Percentiles rank a stretch among this genome's conserved stretches.
Evolutionary conservation across 1,140 invertebrate species (phyloP).

Genomic region (Ephestia elutella): DNA sequence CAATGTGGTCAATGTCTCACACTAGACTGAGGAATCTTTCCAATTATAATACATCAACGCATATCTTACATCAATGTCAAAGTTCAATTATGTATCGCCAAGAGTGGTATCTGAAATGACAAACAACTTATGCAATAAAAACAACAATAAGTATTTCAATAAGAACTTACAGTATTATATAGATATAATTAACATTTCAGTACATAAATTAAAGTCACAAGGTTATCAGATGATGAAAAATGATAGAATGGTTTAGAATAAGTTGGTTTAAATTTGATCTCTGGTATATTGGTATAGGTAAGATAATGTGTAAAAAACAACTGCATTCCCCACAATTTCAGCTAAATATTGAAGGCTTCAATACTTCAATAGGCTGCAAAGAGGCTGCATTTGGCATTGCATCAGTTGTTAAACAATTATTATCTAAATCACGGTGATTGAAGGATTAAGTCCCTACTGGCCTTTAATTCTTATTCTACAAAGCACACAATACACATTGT

Average conservation of each 20-base stretch:
- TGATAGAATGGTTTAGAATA: neutral
- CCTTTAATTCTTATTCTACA: no score
- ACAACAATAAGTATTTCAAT: neutral
- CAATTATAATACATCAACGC: slow-evolving; percentile 24
- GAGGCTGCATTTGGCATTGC: no score
- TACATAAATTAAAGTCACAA: neutral
- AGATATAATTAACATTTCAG: slow-evolving; percentile 17
- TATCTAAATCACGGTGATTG: no score
- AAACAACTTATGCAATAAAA: slow-evolving; percentile 57
- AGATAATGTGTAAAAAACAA: no score
- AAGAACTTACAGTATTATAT: neutral
- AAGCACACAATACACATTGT: no score
- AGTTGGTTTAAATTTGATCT: no score
- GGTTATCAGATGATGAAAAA: neutral
- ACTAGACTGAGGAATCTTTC: slow-evolving; percentile 13
- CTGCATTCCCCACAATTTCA: no score
- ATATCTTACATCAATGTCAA: slow-evolving; percentile 64
- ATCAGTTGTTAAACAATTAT: no score
- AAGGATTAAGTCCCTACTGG: no score
- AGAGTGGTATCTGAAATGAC: slow-evolving; percentile 42
- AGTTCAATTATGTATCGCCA: slow-evolving; percentile 48
- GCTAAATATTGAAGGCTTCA: no score
- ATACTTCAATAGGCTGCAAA: no score
- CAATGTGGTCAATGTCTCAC: slow-evolving; percentile 12
- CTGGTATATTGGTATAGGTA: no score